A percentile compares a stretch with the other conserved stretches of the same genome.
Conservation (phyloP, 1,140 invertebrate species). For the Leptestheria dahalacensis region DNA sequence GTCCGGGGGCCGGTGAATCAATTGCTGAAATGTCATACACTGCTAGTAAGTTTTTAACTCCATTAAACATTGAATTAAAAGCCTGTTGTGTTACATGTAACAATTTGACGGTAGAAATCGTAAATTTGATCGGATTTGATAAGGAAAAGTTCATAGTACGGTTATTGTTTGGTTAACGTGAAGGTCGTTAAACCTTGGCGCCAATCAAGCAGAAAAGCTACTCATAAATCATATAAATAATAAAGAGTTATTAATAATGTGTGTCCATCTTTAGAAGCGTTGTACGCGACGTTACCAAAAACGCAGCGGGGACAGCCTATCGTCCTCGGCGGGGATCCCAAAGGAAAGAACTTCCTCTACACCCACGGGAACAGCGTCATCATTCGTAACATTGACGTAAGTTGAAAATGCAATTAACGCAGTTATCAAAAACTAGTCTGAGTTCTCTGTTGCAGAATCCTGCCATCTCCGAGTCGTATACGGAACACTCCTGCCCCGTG, state of each 20-base stretch:
- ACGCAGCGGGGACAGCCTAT: constrained; percentile 84
- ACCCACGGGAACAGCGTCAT: constrained; percentile 95
- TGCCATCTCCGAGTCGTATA: constrained; percentile 83
- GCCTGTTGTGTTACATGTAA: no score
- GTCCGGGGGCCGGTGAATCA: no score
- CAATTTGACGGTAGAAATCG: no score
- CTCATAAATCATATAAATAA: no score
- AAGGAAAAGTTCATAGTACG: no score
- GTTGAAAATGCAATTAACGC: no score
- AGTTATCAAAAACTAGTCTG: no score
- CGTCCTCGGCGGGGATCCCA: constrained; percentile 85
- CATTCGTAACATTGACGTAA: constrained; percentile 87
- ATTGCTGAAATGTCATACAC: background rate
- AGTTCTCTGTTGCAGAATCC: constrained; percentile 64
- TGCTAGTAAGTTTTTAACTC: background rate
- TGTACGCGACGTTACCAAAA: constrained; percentile 80
- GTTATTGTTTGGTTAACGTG: no score
- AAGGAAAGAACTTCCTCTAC: constrained; percentile 94
- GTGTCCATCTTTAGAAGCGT: constrained; percentile 45
- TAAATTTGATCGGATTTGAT: no score
- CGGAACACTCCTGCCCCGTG: constrained; percentile 85
- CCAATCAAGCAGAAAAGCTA: no score
- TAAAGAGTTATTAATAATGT: constrained; percentile 1
- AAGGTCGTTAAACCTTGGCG: no score
- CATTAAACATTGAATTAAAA: no score